These are phyloP conservation scores for Trissonchulus latispiculum DNA, from an alignment of 2,888 invertebrate species.

Conservation along the genomic window DNA sequence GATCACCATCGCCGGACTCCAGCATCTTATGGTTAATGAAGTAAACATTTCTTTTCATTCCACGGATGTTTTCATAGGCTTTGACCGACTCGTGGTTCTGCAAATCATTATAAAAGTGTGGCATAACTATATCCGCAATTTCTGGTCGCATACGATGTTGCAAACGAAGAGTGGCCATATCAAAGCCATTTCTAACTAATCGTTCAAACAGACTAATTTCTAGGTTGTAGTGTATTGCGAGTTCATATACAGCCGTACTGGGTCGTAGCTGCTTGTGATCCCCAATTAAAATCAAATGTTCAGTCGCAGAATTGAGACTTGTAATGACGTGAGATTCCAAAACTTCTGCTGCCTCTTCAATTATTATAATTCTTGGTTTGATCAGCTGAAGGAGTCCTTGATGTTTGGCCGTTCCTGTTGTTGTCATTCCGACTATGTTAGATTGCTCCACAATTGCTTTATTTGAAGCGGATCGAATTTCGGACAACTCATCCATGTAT, in stretches of 20 bases:
- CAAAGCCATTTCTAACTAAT: slow-evolving; percentile 59
- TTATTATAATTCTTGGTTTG: slow-evolving; percentile 48
- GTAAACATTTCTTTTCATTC: slow-evolving; percentile 57
- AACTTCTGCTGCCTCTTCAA: slow-evolving; percentile 82
- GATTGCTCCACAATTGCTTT: slow-evolving; percentile 21
- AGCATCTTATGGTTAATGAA: slow-evolving; percentile 52
- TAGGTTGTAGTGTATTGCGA: slow-evolving; percentile 58
- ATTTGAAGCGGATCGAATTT: slow-evolving; percentile 30
- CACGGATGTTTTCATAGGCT: slow-evolving; percentile 53
- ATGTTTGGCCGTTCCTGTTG: slow-evolving; percentile 58
- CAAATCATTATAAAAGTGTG: slow-evolving; percentile 59
- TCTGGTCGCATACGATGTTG: slow-evolving; percentile 69
- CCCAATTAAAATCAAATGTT: slow-evolving; percentile 76
- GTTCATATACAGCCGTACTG: slow-evolving; percentile 57
- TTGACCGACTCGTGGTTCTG: slow-evolving; percentile 49
- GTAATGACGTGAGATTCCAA: slow-evolving; percentile 72
- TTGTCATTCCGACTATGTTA: slow-evolving; percentile 16
- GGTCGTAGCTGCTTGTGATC: slow-evolving; percentile 74
- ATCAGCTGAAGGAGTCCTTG: slow-evolving; percentile 54
- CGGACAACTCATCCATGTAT: slow-evolving; percentile 12
- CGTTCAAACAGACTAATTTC: slow-evolving; percentile 73
- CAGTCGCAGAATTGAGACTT: slow-evolving; percentile 59
- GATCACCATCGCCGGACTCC: slow-evolving; percentile 23
- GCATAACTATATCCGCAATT: slow-evolving; percentile 54
- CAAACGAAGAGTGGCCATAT: slow-evolving; percentile 53